Conservation (phyloP, 1,140 invertebrate species). For the Chelonus insularis region DNA sequence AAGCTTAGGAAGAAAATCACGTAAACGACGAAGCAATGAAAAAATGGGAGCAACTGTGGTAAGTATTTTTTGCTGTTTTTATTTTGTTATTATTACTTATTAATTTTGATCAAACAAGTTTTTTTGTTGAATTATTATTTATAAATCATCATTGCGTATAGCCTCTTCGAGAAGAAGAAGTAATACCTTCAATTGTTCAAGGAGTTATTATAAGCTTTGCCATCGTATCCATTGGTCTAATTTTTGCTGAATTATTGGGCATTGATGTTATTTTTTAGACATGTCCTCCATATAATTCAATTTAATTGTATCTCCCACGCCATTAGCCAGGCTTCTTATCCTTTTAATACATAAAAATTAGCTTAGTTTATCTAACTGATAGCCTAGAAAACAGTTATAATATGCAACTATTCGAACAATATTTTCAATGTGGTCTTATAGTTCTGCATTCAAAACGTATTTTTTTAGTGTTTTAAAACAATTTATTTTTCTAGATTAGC, state of each 20-base stretch:
- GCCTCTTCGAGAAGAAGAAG: conserved; percentile 43
- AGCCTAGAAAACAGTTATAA: too few species aligned
- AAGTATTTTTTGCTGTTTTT: conserved; percentile 47
- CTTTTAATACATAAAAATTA: not conserved
- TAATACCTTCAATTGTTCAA: conserved; percentile 42
- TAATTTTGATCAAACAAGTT: conserved; percentile 12
- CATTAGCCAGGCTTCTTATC: conserved; percentile 8
- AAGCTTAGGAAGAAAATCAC: conserved; percentile 48
- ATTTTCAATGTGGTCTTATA: too few species aligned
- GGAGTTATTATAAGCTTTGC: conserved; percentile 43
- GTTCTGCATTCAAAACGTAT: too few species aligned
- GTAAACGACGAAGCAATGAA: conserved; percentile 62
- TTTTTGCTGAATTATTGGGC: conserved; percentile 26
- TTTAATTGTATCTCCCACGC: conserved; percentile 6
- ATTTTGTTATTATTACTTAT: conserved; percentile 6
- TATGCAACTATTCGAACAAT: too few species aligned
- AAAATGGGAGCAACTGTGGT: conserved; percentile 62
- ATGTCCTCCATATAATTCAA: not conserved
- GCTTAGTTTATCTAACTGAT: too few species aligned
- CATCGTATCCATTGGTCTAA: conserved; percentile 44
- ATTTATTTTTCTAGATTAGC: too few species aligned
- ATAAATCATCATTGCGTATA: conserved; percentile 38
- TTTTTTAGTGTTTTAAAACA: too few species aligned
- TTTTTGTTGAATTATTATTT: not conserved
- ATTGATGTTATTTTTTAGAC: conserved; percentile 1